Evolutionary conservation across 2,113 vertebrate species (phyloP), one percentile per base, ranked within the genome.

Genomic region (Alces alces): DNA sequence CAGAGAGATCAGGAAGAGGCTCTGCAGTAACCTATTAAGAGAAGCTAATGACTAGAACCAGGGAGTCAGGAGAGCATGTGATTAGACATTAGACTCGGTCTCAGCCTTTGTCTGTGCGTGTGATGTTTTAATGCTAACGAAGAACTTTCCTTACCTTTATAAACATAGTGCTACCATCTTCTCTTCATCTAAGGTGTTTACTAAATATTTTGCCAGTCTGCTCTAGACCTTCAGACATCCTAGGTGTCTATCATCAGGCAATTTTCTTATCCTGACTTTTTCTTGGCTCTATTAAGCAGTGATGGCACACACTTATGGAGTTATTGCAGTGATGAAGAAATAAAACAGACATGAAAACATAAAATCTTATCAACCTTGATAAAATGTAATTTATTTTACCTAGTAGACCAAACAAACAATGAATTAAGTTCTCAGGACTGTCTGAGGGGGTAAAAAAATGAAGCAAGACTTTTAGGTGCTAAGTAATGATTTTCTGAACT

Each of bases 301-400:
- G 47, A 23, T 57, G 13, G n/a, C 43, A 12, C 14, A 47, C 1
- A 54, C 43, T 54, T 60, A 89, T 8, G 3, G 12, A 85, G 12
- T 23, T n/a, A 47, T 23, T n/a, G 4, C 13, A 47, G 30, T 79
- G 19, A 50, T 92, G 23, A 88, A 79, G 50, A 79, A 70, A 45
- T 45, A 33, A 92, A 84, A 80, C 13, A 60, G 8, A 70, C 36
- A 15, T 16, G 25, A 47, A 88, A 93, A 88, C 23, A 52, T 39
- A 23, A 82, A 50, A 61, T 86, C 60, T 45, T 88, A 87, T 61
- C 27, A 88, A 58, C 12, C n/a, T 66, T 85, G 47, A n/a, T 58
- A 33, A 60, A 33, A 60, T 66, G 14, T 78, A 43, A 83, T 93
- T 82, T 47, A 61, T 76, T 91, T 82, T 84, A 57, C 14, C 33